Evolutionary conservation across 2,888 invertebrate genomes (phyloP).

Genomic region (Drosophila differens): DNA sequence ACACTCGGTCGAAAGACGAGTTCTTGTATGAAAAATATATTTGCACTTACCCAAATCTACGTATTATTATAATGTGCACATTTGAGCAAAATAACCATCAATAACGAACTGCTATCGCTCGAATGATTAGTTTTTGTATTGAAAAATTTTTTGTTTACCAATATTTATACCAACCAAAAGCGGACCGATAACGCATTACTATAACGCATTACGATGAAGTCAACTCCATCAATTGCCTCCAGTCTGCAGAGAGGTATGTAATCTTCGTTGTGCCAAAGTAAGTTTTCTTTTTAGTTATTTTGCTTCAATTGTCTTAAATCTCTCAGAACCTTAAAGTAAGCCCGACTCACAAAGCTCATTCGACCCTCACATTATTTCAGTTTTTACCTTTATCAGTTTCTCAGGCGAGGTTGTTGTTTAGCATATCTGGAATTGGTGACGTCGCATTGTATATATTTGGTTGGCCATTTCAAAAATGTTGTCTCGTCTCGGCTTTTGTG

Average conservation of each 20-base stretch:
- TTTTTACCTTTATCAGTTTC: neutral
- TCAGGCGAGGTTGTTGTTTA: constrained; percentile 34
- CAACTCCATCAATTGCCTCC: neutral
- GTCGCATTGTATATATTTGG: constrained; percentile 8
- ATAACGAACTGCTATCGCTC: neutral
- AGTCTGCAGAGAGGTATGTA: neutral
- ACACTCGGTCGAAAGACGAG: neutral
- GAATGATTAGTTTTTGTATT: neutral
- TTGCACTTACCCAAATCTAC: neutral
- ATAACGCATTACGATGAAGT: neutral
- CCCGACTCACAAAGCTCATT: neutral
- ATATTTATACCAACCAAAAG: neutral
- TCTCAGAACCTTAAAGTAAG: neutral
- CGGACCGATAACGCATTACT: neutral
- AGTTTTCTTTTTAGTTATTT: neutral
- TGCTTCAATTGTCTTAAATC: neutral
- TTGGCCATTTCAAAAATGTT: constrained; percentile 12
- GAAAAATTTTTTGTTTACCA: neutral
- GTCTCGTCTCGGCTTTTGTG: neutral
- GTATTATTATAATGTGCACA: neutral
- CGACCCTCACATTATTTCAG: neutral
- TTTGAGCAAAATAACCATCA: neutral
- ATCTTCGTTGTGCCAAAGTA: neutral
- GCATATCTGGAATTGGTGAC: constrained; percentile 41
- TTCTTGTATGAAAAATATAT: neutral